phyloP scores from a whole-genome alignment of 2,797 vertebrate genomes.

The Oryzias sinensis region DNA sequence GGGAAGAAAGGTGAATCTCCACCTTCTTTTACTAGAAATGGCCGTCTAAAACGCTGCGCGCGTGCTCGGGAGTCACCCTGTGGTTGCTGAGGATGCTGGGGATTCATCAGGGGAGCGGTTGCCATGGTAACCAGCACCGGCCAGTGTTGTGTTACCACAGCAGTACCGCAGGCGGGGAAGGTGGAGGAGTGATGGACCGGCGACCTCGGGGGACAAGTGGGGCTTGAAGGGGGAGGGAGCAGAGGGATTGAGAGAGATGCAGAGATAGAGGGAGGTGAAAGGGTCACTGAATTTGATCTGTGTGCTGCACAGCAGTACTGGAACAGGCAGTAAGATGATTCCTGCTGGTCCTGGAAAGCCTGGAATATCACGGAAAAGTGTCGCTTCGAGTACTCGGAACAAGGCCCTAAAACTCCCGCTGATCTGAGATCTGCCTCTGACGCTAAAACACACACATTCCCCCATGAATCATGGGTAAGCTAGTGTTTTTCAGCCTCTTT shows the following conservation, averaged over 20 bases:
- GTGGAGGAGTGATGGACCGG: slow-evolving; percentile 45
- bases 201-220: slow-evolving; percentile 63
- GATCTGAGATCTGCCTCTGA: background rate
- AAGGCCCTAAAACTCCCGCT: slow-evolving; percentile 1
- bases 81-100: slow-evolving; percentile 68
- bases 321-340: slow-evolving; percentile 52
- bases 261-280: slow-evolving; percentile 70
- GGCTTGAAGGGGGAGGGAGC: slow-evolving; percentile 32
- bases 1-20: slow-evolving; percentile 65
- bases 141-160: slow-evolving; percentile 81
- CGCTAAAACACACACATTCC: too few species aligned
- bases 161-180: slow-evolving; percentile 50
- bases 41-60: slow-evolving; percentile 41
- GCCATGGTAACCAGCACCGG: slow-evolving; percentile 73
- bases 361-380: slow-evolving; percentile 41
- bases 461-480: too few species aligned
- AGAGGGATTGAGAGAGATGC: slow-evolving; percentile 22
- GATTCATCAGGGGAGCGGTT: slow-evolving; percentile 70
- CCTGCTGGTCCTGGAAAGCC: slow-evolving; percentile 51
- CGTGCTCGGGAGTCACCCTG: slow-evolving; percentile 44
- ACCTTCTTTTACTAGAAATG: slow-evolving; percentile 63
- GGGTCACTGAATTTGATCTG: slow-evolving; percentile 76
- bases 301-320: slow-evolving; percentile 55
- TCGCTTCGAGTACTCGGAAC: slow-evolving; percentile 25
- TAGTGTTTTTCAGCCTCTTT: too few species aligned